Percentiles rank a stretch among this genome's conserved stretches.
phyloP scores from a whole-genome alignment of 2,888 invertebrate species.

The Oligia fasciuncula region DNA sequence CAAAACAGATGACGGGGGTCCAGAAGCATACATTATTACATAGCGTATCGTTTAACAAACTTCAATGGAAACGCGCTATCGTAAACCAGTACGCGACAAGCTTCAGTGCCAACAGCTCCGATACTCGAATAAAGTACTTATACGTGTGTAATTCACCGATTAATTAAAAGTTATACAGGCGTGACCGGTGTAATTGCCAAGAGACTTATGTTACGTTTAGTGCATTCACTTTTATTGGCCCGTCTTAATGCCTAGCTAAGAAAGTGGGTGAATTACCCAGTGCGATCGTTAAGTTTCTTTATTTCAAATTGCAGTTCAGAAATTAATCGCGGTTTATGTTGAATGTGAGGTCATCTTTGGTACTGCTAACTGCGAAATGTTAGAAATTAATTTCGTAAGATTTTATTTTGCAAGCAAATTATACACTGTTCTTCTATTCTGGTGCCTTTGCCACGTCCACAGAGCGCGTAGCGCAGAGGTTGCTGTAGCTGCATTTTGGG shows the following conservation, averaged over 20 bases:
- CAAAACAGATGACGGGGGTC: too few relatives aligned
- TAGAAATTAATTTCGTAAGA: background rate
- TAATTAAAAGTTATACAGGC: constrained; percentile 89
- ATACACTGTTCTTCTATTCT: background rate
- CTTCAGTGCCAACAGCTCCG: constrained; percentile 74
- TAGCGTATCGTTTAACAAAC: background rate
- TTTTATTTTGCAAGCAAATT: background rate
- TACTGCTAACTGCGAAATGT: background rate
- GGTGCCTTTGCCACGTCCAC: background rate
- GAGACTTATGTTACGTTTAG: constrained; percentile 83
- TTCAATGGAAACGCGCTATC: constrained; percentile 71
- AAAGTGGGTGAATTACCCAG: constrained; percentile 74
- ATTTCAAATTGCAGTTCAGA: constrained; percentile 51
- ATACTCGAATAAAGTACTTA: constrained; percentile 78
- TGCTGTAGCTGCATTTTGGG: background rate
- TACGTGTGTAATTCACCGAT: constrained; percentile 88
- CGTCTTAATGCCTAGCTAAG: constrained; percentile 59
- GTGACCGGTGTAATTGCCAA: constrained; percentile 84
- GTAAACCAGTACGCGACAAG: constrained; percentile 77
- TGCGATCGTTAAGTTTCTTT: constrained; percentile 68
- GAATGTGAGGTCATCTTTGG: constrained; percentile 19
- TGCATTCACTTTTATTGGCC: constrained; percentile 70
- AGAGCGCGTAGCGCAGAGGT: background rate
- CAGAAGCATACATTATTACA: too few relatives aligned
- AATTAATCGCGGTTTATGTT: constrained; percentile 19